Evolutionary conservation across 2,797 vertebrate species (phyloP), one percentile per base, ranked within the genome.

Genomic region (Esox masquinongy): DNA sequence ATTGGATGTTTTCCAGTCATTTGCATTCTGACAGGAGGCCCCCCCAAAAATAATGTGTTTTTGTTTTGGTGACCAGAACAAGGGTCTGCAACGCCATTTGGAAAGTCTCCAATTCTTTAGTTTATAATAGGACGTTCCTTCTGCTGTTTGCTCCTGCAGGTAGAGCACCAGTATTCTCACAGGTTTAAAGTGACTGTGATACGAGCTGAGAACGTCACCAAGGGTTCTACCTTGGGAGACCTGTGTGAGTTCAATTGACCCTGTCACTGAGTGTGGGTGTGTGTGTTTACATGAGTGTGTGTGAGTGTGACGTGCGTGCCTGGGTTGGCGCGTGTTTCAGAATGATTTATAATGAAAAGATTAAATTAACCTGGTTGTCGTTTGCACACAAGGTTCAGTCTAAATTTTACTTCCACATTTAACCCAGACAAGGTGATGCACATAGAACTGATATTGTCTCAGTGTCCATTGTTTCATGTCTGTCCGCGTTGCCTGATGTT

Each of bases 151-250:
- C 56, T 61, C 92, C 73, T 50, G 49, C 90, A 99, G 98, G 98
- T 99, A 83, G 97, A 99, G 31, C 97, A 98, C 80, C 97, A 98
- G 84, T 97, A 97, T 82, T 99, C 97, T 36, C 96, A 99, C 88
- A 94, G 94, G 86, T 95, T 98, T 78, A 96, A 88, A 0, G 96
- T 98, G 77, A 97, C 92, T 0, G 96, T 99, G 12, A 86, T 94
- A 80, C 85, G 88, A 80, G 98, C 98, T 31, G 95, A 95, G 74
- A 97, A 93, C 81, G 98, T 99, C 79, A 99, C 98, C 5, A 99
- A 99, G 85, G 98, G 98, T 26, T 61, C 56, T 84, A 91, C 95
- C 0, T 91, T 99, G 59, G 98, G 98, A 47, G 97, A 99, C 82
- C 93, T 99, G 87, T 86, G 97, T 99, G 88, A 97, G 98, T 97